Conservation (phyloP, 2,113 vertebrate species). For the Anas platyrhynchos region DNA sequence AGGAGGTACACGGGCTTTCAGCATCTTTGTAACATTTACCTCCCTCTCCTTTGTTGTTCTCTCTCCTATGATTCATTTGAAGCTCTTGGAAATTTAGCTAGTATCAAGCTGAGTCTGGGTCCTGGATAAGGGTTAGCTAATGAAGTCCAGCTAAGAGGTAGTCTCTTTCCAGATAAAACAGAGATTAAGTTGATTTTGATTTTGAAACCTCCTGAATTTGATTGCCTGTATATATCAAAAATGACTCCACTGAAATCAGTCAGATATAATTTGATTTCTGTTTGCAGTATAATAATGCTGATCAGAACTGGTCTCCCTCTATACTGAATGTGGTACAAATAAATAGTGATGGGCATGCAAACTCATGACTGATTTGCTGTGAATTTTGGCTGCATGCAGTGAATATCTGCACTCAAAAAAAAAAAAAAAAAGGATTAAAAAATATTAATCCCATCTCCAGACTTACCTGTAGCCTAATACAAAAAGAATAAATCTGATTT, state of each 20-base stretch:
- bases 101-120: background rate
- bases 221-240: background rate
- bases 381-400: slow-evolving; percentile 24
- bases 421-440: background rate
- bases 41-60: background rate
- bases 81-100: background rate
- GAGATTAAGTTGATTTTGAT: background rate
- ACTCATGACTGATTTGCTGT: slow-evolving; percentile 41
- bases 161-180: slow-evolving; percentile 35
- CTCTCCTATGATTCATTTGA: background rate
- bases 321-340: background rate
- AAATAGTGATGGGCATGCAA: background rate
- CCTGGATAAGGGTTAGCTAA: background rate
- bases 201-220: background rate
- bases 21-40: background rate
- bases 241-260: background rate
- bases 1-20: background rate
- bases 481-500: slow-evolving; percentile 3
- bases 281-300: background rate
- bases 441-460: slow-evolving; percentile 42
- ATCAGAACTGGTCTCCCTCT: background rate
- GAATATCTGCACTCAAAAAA: background rate
- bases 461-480: slow-evolving; percentile 36
- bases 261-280: background rate
- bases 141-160: background rate